Percentiles rank a stretch among this genome's conserved stretches.
phyloP scores from a whole-genome alignment of 2,888 invertebrate species.

The Antitype chi region DNA sequence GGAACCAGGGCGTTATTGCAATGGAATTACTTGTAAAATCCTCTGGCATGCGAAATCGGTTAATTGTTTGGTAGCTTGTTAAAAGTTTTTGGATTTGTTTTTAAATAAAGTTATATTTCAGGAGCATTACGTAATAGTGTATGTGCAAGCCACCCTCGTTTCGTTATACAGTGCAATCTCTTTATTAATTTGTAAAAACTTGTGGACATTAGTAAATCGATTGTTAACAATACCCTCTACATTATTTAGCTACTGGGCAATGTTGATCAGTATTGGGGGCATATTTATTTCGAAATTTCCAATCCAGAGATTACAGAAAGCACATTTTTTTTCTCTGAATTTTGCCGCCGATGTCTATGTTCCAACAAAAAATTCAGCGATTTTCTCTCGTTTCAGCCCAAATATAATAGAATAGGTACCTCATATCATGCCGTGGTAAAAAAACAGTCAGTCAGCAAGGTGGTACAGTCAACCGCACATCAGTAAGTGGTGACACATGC shows the following conservation, averaged over 20 bases:
- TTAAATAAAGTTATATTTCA: constrained; percentile 15
- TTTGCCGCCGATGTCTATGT: not conserved
- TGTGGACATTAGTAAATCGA: constrained; percentile 61
- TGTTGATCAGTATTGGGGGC: not conserved
- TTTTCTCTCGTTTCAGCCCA: not conserved
- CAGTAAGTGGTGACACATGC: not conserved
- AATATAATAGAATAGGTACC: not conserved
- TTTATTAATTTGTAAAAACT: constrained; percentile 78
- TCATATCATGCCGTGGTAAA: not conserved
- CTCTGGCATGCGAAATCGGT: constrained; percentile 26
- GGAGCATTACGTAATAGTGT: not conserved
- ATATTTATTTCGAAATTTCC: constrained; percentile 27
- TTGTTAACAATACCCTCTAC: constrained; percentile 53
- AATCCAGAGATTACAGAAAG: not conserved
- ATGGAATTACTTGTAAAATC: constrained; percentile 28
- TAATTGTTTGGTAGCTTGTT: constrained; percentile 9
- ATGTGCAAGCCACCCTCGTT: constrained; percentile 49
- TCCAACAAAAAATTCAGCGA: not conserved
- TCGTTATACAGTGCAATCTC: constrained; percentile 55
- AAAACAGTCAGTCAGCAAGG: not conserved
- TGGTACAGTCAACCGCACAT: not conserved
- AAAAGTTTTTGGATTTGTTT: too few relatives aligned
- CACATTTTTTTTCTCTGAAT: not conserved
- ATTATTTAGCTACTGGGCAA: constrained; percentile 24
- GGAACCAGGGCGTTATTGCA: constrained; percentile 23